Base-by-base conservation (phyloP, 2,113 vertebrate genomes). In the Nycticryphes semicollaris region DNA sequence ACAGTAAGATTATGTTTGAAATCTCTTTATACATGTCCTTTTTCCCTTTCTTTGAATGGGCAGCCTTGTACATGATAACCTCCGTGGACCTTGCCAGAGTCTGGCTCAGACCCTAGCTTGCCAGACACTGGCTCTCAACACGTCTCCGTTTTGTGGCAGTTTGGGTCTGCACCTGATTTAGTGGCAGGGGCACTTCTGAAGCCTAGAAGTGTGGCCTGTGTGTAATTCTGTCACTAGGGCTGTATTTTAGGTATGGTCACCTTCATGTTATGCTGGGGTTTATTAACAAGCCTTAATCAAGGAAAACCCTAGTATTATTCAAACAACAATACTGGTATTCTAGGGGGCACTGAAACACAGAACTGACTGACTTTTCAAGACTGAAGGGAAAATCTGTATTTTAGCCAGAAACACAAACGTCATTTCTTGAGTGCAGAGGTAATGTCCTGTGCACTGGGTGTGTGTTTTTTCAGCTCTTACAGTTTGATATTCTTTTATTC, bases 161-260 rank as follows among this genome's bases (percentile, higher is more conserved):
- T 87, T 77, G 45, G 20, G 16, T 90, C 41, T 43, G 62, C 23
- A 72, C 48, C 57, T 59, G 28, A 14, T 63, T 75, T 51, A 48
- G 39, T 56, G 51, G 16, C 25, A 77, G 28, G 27, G 35, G 17
- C 45, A 47, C 22, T 72, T 84, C 74, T 45, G 39, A 84, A 88
- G 54, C 47, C 70, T 48, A 45, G 24, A 25, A 73, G 19, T 4
- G 0, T 60, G 48, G 28, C 16, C 72, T 68, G 8, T n/a, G 31
- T 12, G 20, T 54, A 35, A 28, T 47, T 87, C 33, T 69, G 1
- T 48, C 41, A 79, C 53, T 41, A 63, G 22, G 35, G 41, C 20
- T 83, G 39, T 75, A 54, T 82, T 82, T 69, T 17, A 87, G 68
- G 27, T 33, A 43, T 87, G 82, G 91, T 67, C 53, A 79, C 19